Percentiles rank a stretch among this genome's conserved stretches.
These are phyloP conservation scores for Rhineura floridana DNA, from an alignment of 2,113 vertebrate genomes.

Conservation along the genomic window DNA sequence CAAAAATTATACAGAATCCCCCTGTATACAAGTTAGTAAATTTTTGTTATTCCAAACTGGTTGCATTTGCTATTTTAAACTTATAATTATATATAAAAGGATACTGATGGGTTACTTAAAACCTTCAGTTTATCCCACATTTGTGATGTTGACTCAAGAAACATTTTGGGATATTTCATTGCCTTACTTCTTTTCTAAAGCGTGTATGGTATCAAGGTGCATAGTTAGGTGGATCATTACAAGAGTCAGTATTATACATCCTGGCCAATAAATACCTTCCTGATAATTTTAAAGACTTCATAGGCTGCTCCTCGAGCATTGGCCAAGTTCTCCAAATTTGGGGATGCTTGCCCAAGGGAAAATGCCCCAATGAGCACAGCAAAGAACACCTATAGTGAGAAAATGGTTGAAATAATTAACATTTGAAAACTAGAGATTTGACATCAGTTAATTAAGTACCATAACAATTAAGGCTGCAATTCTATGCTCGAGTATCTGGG, in stretches of 20 bases:
- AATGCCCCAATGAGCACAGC: constrained; percentile 78
- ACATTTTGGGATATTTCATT: background rate
- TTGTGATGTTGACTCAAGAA: background rate
- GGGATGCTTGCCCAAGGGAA: constrained; percentile 78
- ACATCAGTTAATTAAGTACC: background rate
- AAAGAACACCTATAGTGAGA: constrained; percentile 78
- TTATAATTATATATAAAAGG: background rate
- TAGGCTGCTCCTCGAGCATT: constrained; percentile 84
- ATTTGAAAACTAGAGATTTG: background rate
- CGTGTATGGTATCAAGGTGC: too few species aligned
- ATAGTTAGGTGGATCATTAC: background rate
- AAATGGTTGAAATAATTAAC: background rate
- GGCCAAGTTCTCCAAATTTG: constrained; percentile 80
- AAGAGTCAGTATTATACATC: background rate
- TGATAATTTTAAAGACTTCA: constrained; percentile 82
- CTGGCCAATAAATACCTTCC: constrained; percentile 65
- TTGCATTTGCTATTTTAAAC: background rate
- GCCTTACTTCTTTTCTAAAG: background rate
- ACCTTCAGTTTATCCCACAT: background rate
- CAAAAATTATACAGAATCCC: background rate
- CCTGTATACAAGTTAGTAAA: too few species aligned
- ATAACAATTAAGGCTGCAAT: background rate
- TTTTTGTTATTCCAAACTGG: too few species aligned
- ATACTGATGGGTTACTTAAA: too few species aligned
- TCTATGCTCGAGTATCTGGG: background rate